Base-by-base conservation (phyloP, 2,113 vertebrate species). In the Calonectris borealis region DNA sequence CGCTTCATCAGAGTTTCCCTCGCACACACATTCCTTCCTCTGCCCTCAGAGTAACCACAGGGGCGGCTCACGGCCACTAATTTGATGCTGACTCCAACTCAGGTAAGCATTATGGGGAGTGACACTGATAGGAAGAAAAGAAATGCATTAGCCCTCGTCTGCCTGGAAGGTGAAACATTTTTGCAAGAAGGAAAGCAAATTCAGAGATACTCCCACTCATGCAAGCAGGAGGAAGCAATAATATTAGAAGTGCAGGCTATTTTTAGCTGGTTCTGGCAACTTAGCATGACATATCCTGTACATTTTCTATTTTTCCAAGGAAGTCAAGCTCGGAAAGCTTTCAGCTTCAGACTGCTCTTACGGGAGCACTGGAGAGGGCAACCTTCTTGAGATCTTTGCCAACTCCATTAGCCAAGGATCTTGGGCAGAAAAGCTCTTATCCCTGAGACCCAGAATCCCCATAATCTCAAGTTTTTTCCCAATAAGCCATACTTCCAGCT, bases 61-160 rank as follows among this genome's bases (percentile, higher is more conserved):
- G 1, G 4, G 61, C 1, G 2, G 73, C 52, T 51, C 44, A 27
- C 6, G 5, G 52, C 36, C 54, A n/a, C 49, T 42, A 5, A 60
- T 58, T 65, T 15, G 26, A 60, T 18, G 31, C 24, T 34, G 58
- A 52, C n/a, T 64, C 5, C 2, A 4, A 68, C 29, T 38, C 78
- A 9, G 29, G 14, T 12, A 71, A 34, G 8, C 7, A 0, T 19
- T 13, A 20, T 0, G 0, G 16, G 25, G 10, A 87, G 38, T 18
- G 16, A 42, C 9, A 21, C 44, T 6, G 10, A 16, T 7, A 18
- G 16, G 29, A 9, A 29, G 16, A 5, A 13, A 32, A 60, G 11
- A 46, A 78, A 40, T 0, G 8, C 24, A 9, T 4, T 22, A 20
- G 22, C 57, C 38, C 55, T 31, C 0, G 0, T 25, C 36, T 48